Evolutionary conservation across 1,140 invertebrate genomes (phyloP).

Genomic region (Epicauta chinensis): DNA sequence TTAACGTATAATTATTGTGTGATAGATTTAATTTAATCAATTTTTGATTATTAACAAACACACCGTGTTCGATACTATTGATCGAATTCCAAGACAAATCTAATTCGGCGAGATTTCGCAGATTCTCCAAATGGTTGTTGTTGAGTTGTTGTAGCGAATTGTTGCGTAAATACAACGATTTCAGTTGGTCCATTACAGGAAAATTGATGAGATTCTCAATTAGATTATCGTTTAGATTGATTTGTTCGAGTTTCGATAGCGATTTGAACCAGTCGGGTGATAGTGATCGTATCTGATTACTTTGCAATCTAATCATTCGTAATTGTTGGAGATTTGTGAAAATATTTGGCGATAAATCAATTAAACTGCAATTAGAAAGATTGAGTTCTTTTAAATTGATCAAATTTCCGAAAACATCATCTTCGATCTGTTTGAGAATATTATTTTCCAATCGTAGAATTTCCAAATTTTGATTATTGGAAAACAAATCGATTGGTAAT

Average conservation of each 20-base stretch:
- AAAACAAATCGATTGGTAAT: no score
- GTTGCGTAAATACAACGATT: background rate
- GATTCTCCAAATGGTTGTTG: background rate
- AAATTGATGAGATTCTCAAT: no score
- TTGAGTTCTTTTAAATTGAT: no score
- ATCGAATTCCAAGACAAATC: conserved; percentile 14
- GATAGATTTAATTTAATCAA: conserved; percentile 12
- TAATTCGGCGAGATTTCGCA: conserved; percentile 8
- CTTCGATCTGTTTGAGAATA: no score
- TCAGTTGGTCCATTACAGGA: no score
- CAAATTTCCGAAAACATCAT: no score
- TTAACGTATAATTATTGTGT: conserved; percentile 4
- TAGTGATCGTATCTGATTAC: background rate
- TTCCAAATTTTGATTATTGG: no score
- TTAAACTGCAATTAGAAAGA: no score
- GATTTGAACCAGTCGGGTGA: background rate
- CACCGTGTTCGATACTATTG: background rate
- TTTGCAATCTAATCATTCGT: no score
- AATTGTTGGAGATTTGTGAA: no score
- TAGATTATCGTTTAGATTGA: background rate
- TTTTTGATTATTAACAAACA: conserved; percentile 5
- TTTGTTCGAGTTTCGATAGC: background rate
- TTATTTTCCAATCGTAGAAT: no score
- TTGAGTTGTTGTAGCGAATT: background rate
- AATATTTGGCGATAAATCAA: no score